Percentiles rank a stretch among this genome's conserved stretches.
phyloP scores from a whole-genome alignment of 2,113 vertebrate species.

The Mungos mungo region DNA sequence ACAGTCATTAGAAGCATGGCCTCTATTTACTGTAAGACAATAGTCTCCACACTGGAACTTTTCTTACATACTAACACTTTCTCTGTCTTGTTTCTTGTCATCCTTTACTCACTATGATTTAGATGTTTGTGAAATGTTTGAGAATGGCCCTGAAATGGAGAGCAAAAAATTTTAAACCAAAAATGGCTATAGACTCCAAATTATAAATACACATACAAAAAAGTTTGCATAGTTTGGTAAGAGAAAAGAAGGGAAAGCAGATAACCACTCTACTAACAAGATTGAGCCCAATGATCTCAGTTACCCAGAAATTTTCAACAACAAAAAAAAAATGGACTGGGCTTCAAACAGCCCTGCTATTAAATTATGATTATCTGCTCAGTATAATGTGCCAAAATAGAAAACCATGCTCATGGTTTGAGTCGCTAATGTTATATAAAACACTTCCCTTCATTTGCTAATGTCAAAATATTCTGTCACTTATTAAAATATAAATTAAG shows the following conservation, averaged over 20 bases:
- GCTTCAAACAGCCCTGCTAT: background rate
- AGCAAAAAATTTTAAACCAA: background rate
- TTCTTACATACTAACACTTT: background rate
- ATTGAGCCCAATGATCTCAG: background rate
- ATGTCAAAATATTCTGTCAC: constrained; percentile 51
- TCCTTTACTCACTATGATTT: background rate
- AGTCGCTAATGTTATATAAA: constrained; percentile 39
- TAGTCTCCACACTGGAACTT: background rate
- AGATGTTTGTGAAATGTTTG: background rate
- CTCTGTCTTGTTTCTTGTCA: background rate
- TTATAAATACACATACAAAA: background rate
- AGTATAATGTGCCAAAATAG: background rate
- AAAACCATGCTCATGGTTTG: background rate
- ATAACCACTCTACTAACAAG: background rate
- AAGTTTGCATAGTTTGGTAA: background rate
- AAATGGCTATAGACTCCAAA: background rate
- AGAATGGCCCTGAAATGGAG: background rate
- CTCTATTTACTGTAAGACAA: background rate
- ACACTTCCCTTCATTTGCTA: constrained; percentile 56
- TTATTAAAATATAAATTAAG: constrained; percentile 72
- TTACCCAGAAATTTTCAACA: background rate
- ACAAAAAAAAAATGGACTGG: background rate
- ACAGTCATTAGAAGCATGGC: background rate
- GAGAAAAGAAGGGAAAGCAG: background rate
- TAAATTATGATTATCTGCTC: background rate